These are phyloP conservation scores for Mactra quadrangularis DNA, from an alignment of 1,140 invertebrate species.

Conservation along the genomic window DNA sequence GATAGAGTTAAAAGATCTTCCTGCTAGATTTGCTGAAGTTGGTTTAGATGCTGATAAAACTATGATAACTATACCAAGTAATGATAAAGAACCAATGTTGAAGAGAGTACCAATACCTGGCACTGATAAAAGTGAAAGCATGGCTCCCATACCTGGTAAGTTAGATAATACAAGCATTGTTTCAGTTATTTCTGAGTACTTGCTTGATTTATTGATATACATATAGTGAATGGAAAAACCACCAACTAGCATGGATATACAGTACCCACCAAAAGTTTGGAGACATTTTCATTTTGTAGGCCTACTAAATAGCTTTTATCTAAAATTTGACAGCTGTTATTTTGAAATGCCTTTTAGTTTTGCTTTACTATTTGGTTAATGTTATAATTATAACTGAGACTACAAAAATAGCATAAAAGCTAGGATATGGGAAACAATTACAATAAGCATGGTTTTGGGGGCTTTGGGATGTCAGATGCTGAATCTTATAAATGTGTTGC, in stretches of 20 bases:
- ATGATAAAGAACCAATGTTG: conserved; percentile 26
- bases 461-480: too few relatives aligned
- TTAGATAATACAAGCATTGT: too few relatives aligned
- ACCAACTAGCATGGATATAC: background rate
- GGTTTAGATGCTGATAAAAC: conserved; percentile 27
- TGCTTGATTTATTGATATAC: background rate
- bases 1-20: conserved; percentile 15
- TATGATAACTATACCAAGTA: background rate
- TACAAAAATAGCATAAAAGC: too few relatives aligned
- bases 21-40: conserved; percentile 11
- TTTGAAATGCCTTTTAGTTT: too few relatives aligned
- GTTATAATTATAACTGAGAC: too few relatives aligned
- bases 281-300: too few relatives aligned
- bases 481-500: too few relatives aligned
- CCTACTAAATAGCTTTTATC: background rate
- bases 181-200: background rate
- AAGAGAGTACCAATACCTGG: conserved; percentile 11
- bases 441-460: too few relatives aligned
- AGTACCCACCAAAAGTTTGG: too few relatives aligned
- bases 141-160: conserved; percentile 31
- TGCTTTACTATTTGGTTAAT: too few relatives aligned
- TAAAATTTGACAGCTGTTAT: too few relatives aligned
- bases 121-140: conserved; percentile 2
- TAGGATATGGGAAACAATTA: too few relatives aligned
- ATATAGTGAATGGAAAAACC: background rate